Conservation (phyloP, 2,888 invertebrate species). For the Gymnoscelis rufifasciata region DNA sequence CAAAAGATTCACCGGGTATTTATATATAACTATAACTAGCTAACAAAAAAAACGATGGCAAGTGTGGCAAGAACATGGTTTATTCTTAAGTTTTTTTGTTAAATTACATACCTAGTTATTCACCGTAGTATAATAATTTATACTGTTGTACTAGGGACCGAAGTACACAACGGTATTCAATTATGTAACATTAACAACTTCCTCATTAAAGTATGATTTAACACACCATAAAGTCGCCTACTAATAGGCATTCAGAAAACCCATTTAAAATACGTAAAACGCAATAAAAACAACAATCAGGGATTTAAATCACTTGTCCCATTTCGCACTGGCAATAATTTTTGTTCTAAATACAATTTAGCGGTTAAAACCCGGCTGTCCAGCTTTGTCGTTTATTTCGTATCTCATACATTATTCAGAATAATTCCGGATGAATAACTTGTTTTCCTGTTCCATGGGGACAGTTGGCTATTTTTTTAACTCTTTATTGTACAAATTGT, state of each 20-base stretch:
- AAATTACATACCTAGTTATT: no score
- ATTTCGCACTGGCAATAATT: conserved; percentile 31
- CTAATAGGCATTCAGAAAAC: background rate
- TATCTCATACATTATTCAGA: conserved; percentile 59
- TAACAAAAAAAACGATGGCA: no score
- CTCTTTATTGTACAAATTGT: conserved; percentile 2
- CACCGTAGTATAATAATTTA: no score
- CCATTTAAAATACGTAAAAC: conserved; percentile 6
- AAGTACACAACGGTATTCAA: no score
- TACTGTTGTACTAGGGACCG: no score
- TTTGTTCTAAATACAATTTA: conserved; percentile 51
- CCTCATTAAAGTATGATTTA: background rate
- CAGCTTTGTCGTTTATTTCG: conserved; percentile 35
- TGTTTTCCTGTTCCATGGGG: conserved; percentile 12
- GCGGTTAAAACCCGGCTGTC: conserved; percentile 39
- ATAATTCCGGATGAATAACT: conserved; percentile 46
- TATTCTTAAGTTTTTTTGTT: no score
- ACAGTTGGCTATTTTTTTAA: conserved; percentile 9
- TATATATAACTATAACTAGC: no score
- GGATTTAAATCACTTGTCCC: conserved; percentile 28
- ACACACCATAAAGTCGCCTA: background rate
- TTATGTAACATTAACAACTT: no score
- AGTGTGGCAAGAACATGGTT: no score
- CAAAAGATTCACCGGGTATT: conserved; percentile 12
- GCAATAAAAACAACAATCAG: conserved; percentile 16